Conservation (phyloP, 2,797 vertebrate genomes). For the Halcyon chelicuti region DNA sequence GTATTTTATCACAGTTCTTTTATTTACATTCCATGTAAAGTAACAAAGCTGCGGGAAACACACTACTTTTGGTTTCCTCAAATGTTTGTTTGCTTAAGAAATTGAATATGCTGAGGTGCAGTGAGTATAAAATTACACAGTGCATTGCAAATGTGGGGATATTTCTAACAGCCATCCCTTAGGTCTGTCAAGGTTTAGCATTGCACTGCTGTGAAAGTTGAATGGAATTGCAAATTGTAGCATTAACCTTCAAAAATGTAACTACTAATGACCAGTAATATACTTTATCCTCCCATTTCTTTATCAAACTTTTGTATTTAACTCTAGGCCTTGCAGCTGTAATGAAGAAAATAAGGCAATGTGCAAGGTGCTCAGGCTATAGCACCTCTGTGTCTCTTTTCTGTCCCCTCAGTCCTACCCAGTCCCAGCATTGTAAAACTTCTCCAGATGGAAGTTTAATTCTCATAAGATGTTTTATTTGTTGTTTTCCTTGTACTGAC, state of each 20-base stretch:
- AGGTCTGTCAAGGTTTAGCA: not conserved
- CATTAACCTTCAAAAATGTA: not conserved
- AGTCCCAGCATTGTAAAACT: not conserved
- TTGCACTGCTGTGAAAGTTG: not conserved
- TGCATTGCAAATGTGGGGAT: not conserved
- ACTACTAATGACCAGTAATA: not conserved
- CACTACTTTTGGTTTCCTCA: constrained; percentile 8
- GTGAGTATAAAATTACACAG: not conserved
- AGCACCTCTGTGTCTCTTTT: not conserved
- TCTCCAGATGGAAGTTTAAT: not conserved
- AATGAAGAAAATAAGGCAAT: not conserved
- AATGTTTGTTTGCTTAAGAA: constrained; percentile 31
- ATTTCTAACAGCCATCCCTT: constrained; percentile 8
- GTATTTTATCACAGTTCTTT: not conserved
- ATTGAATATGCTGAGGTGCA: not conserved
- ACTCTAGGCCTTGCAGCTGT: not conserved
- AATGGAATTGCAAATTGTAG: not conserved
- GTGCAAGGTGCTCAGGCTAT: not conserved
- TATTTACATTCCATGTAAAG: constrained; percentile 2
- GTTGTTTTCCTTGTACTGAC: not conserved
- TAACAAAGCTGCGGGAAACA: constrained; percentile 2
- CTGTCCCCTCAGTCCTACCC: not conserved
- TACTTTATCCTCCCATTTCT: not conserved
- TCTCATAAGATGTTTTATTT: not conserved
- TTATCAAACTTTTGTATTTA: not conserved